Evolutionary conservation across 2,797 vertebrate species (phyloP).

Genomic region (Notamacropus eugenii): DNA sequence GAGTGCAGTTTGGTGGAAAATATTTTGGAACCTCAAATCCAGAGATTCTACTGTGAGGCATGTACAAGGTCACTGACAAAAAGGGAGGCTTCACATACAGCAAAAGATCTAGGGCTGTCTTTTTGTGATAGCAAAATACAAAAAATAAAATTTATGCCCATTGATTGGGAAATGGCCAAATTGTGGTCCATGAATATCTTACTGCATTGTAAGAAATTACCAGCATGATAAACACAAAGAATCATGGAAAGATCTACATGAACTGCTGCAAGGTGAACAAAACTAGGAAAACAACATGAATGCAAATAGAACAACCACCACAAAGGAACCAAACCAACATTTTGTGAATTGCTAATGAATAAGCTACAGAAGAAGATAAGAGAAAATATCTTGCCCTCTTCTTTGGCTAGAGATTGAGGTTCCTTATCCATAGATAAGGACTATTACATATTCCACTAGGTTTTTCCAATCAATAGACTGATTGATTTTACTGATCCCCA

Average conservation of each 20-base stretch:
- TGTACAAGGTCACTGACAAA: neutral
- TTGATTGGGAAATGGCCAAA: neutral
- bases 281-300: neutral
- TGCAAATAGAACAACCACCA: neutral
- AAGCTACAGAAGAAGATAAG: neutral
- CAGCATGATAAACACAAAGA: neutral
- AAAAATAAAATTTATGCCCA: neutral
- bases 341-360: neutral
- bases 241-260: neutral
- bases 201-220: neutral
- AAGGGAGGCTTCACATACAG: neutral
- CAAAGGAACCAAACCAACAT: neutral
- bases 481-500: neutral
- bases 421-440: neutral
- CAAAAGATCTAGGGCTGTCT: neutral
- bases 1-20: neutral
- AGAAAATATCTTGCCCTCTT: neutral
- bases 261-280: neutral
- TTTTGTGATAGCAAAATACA: neutral
- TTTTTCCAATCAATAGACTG: neutral
- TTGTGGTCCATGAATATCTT: neutral
- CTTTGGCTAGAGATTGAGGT: neutral
- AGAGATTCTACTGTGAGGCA: neutral
- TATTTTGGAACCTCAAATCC: neutral
- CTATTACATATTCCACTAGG: too few relatives aligned